Conservation (phyloP, 2,888 invertebrate species). For the Melinaea marsaeus region DNA sequence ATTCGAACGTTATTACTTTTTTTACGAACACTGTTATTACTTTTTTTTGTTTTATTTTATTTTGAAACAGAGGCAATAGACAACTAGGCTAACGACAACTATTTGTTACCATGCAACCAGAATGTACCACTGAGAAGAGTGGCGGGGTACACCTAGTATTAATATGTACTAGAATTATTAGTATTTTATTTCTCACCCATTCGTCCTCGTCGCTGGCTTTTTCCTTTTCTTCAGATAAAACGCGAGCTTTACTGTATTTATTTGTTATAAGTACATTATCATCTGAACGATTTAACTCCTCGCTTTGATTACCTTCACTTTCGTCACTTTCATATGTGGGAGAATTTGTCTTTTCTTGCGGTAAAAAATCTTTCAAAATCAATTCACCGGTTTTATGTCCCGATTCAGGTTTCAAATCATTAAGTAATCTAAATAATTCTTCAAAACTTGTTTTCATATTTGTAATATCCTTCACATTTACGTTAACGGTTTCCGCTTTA, state of each 20-base stretch:
- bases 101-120: too few species aligned
- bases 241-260: conserved; percentile 35
- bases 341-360: conserved; percentile 39
- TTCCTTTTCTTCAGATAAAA: conserved; percentile 1
- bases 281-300: conserved; percentile 39
- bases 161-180: too few species aligned
- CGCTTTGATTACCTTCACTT: conserved; percentile 34
- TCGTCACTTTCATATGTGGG: conserved; percentile 36
- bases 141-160: too few species aligned
- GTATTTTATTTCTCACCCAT: conserved; percentile 33
- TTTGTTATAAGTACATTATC: conserved; percentile 42
- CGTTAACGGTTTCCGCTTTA: conserved; percentile 31
- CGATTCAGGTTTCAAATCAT: conserved; percentile 41
- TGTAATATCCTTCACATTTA: conserved; percentile 40
- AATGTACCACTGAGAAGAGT: too few species aligned
- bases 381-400: conserved; percentile 11
- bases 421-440: conserved; percentile 44
- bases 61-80: too few species aligned
- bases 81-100: too few species aligned
- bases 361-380: neutral
- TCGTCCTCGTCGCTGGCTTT: conserved; percentile 27
- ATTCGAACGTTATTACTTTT: too few species aligned
- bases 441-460: conserved; percentile 47
- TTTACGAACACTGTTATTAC: too few species aligned
- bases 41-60: too few species aligned